Percentiles rank a stretch among this genome's conserved stretches.
Conservation (phyloP, 2,888 invertebrate genomes). For the Acrobasis suavella region DNA sequence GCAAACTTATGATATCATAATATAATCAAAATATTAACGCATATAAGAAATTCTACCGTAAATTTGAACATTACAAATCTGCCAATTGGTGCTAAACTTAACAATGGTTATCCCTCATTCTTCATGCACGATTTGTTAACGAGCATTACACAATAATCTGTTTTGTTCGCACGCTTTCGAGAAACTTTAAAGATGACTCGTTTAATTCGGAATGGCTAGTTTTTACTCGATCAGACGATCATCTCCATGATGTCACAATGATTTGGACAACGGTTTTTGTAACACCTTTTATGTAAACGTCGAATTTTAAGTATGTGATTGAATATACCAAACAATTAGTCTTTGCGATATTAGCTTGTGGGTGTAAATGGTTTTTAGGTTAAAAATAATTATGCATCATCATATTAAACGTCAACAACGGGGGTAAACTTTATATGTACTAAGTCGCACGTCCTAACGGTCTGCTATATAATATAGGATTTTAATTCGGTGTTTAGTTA, state of each 20-base stretch:
- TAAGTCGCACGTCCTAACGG: too few relatives aligned
- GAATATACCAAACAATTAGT: background rate
- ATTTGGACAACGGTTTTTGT: slow-evolving; percentile 31
- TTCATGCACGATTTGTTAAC: slow-evolving; percentile 28
- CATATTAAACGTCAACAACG: too few relatives aligned
- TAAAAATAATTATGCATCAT: slow-evolving; percentile 16
- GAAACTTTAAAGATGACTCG: slow-evolving; percentile 38
- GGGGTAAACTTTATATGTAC: background rate
- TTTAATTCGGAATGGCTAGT: slow-evolving; percentile 36
- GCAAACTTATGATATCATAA: too few relatives aligned
- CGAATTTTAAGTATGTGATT: slow-evolving; percentile 16
- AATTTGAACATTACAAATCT: background rate
- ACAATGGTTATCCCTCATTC: slow-evolving; percentile 19
- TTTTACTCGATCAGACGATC: slow-evolving; percentile 29
- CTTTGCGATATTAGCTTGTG: slow-evolving; percentile 12
- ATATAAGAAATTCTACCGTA: background rate
- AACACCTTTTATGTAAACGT: slow-evolving; percentile 34
- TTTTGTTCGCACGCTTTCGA: slow-evolving; percentile 41
- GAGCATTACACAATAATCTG: slow-evolving; percentile 35
- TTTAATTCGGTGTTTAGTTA: too few relatives aligned
- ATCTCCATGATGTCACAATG: slow-evolving; percentile 40
- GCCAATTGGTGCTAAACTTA: slow-evolving; percentile 6
- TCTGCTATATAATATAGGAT: too few relatives aligned
- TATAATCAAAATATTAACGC: too few relatives aligned
- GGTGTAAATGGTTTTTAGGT: slow-evolving; percentile 10